These are phyloP conservation scores for Microchirus variegatus DNA, from an alignment of 2,797 vertebrate genomes.

Conservation along the genomic window DNA sequence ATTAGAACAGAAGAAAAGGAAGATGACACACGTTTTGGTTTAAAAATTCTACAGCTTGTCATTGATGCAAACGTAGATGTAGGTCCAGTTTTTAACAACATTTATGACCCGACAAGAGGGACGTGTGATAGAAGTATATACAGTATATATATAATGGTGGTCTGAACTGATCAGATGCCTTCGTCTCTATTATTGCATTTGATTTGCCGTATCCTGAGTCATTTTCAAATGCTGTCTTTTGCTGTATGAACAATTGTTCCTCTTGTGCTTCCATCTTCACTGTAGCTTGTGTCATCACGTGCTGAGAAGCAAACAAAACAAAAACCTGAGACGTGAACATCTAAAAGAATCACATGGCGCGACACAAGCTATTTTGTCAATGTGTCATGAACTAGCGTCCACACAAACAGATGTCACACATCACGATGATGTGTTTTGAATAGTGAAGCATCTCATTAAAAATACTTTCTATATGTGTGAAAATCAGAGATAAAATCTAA, in stretches of 20 bases:
- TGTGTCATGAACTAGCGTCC: slow-evolving; percentile 9
- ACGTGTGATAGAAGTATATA: slow-evolving; percentile 9
- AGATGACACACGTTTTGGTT: not conserved
- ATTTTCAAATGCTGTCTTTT: slow-evolving; percentile 12
- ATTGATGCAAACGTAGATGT: not conserved
- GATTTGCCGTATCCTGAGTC: slow-evolving; percentile 37
- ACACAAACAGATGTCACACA: slow-evolving; percentile 13
- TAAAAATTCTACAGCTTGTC: not conserved
- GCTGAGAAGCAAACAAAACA: too few species aligned
- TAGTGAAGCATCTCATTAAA: not conserved
- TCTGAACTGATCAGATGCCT: slow-evolving; percentile 38
- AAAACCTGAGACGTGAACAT: slow-evolving; percentile 14
- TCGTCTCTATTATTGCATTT: slow-evolving; percentile 44
- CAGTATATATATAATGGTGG: slow-evolving; percentile 25
- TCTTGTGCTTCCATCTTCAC: too few species aligned
- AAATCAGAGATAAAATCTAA: not conserved
- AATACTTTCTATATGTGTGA: not conserved
- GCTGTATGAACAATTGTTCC: slow-evolving; percentile 32
- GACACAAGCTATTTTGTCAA: slow-evolving; percentile 21
- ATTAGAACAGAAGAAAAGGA: not conserved
- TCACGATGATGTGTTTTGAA: not conserved
- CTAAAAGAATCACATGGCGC: slow-evolving; percentile 5
- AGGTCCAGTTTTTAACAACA: too few species aligned
- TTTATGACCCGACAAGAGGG: not conserved
- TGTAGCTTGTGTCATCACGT: too few species aligned